A percentile compares a stretch with the other conserved stretches of the same genome.
Conservation (phyloP, 2,888 invertebrate species). For the Nemotelus nigrinus region DNA sequence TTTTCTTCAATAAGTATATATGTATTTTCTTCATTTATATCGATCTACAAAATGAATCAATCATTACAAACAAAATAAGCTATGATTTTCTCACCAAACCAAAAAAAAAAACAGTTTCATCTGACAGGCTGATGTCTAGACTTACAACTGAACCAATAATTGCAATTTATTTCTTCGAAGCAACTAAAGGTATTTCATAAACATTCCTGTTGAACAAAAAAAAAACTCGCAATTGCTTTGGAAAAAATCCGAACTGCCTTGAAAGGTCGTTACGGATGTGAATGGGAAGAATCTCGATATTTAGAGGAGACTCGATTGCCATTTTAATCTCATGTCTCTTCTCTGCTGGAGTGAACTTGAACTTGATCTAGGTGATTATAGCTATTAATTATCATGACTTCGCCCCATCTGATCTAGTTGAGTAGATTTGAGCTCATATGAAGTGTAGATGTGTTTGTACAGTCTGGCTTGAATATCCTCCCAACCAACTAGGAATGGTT, state of each 20-base stretch:
- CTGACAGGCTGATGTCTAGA: too few relatives aligned
- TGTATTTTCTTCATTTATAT: too few relatives aligned
- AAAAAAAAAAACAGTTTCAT: too few relatives aligned
- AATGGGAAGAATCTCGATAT: constrained; percentile 29
- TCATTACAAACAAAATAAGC: too few relatives aligned
- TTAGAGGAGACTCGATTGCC: constrained; percentile 8
- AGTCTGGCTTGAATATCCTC: too few relatives aligned
- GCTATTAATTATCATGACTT: neutral
- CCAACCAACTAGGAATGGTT: too few relatives aligned
- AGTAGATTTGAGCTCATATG: too few relatives aligned
- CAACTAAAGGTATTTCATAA: constrained; percentile 25
- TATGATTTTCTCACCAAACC: too few relatives aligned
- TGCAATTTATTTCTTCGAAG: constrained; percentile 14
- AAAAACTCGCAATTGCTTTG: neutral
- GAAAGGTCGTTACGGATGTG: constrained; percentile 39
- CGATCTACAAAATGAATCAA: too few relatives aligned
- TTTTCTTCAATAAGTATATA: too few relatives aligned
- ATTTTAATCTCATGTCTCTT: neutral
- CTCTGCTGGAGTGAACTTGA: constrained; percentile 19
- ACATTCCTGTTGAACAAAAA: constrained; percentile 30
- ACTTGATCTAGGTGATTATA: constrained; percentile 30
- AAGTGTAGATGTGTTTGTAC: too few relatives aligned
- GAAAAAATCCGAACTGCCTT: constrained; percentile 30
- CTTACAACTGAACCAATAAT: constrained; percentile 23
- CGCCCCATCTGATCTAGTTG: too few relatives aligned